These are phyloP conservation scores for Dendrolimus kikuchii DNA, from an alignment of 1,140 invertebrate genomes.

Conservation along the genomic window DNA sequence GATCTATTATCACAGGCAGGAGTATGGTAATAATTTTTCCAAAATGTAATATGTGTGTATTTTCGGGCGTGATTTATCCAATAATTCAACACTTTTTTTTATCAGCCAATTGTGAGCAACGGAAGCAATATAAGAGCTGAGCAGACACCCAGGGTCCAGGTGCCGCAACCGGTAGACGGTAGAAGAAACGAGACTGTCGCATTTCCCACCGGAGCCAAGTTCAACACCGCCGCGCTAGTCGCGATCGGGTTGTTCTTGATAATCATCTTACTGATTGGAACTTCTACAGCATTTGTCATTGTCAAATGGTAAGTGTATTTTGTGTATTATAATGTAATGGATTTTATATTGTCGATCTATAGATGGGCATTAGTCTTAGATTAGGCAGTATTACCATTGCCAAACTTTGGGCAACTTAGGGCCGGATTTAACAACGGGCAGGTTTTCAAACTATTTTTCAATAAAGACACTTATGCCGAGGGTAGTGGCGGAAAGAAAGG, in stretches of 20 bases:
- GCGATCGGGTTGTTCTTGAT: conserved; percentile 94
- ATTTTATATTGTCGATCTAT: neutral
- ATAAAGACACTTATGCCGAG: neutral
- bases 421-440: too few relatives aligned
- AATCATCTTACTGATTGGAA: conserved; percentile 90
- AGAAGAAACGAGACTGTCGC: conserved; percentile 75
- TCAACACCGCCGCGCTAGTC: conserved; percentile 88
- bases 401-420: too few relatives aligned
- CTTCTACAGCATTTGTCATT: conserved; percentile 82
- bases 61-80: too few relatives aligned
- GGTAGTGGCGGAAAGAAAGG: conserved; percentile 44
- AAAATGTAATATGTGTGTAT: too few relatives aligned
- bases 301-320: conserved; percentile 83
- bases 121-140: conserved; percentile 66
- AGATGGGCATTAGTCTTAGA: too few relatives aligned
- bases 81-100: too few relatives aligned
- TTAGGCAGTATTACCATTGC: too few relatives aligned
- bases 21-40: too few relatives aligned
- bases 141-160: conserved; percentile 76
- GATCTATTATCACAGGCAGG: neutral
- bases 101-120: conserved; percentile 34
- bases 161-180: conserved; percentile 79
- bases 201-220: conserved; percentile 73
- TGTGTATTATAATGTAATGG: neutral
- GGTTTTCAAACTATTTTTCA: too few relatives aligned